These are phyloP conservation scores for Cyanoderma ruficeps DNA, from an alignment of 2,113 vertebrate species.

Conservation along the genomic window DNA sequence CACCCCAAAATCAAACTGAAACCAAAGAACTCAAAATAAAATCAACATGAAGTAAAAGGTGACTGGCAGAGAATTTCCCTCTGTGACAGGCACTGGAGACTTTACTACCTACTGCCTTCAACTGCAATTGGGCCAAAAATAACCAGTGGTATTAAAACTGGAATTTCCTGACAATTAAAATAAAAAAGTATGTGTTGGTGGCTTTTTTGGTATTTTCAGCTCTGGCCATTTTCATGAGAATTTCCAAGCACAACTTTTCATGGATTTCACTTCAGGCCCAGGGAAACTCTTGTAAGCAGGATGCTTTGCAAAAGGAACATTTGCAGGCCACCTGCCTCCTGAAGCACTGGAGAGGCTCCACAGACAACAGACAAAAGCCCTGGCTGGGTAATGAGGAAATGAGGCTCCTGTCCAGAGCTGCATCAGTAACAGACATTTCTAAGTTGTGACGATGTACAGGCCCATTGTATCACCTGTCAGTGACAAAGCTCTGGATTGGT, in stretches of 20 bases:
- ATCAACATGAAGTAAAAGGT: not conserved
- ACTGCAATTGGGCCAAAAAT: slow-evolving; percentile 22
- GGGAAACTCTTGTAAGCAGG: not conserved
- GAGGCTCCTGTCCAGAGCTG: not conserved
- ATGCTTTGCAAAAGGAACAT: not conserved
- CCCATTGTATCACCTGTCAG: not conserved
- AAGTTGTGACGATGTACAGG: not conserved
- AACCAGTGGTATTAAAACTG: slow-evolving; percentile 16
- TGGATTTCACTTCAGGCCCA: not conserved
- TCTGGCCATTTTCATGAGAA: slow-evolving; percentile 19
- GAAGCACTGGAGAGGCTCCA: not conserved
- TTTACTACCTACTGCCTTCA: not conserved
- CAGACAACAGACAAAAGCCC: not conserved
- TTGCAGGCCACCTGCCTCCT: not conserved
- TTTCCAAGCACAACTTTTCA: not conserved
- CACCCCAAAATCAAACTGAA: not conserved
- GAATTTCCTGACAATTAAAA: slow-evolving; percentile 41
- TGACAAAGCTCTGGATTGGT: not conserved
- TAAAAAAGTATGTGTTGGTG: not conserved
- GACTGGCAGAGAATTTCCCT: slow-evolving; percentile 6
- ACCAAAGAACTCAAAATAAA: not conserved
- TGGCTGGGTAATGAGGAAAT: not conserved
- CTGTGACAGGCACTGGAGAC: not conserved
- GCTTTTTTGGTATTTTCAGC: slow-evolving; percentile 15
- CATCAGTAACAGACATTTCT: not conserved